Conservation (phyloP, 2,797 vertebrate genomes). For the Peromyscus aztecus region DNA sequence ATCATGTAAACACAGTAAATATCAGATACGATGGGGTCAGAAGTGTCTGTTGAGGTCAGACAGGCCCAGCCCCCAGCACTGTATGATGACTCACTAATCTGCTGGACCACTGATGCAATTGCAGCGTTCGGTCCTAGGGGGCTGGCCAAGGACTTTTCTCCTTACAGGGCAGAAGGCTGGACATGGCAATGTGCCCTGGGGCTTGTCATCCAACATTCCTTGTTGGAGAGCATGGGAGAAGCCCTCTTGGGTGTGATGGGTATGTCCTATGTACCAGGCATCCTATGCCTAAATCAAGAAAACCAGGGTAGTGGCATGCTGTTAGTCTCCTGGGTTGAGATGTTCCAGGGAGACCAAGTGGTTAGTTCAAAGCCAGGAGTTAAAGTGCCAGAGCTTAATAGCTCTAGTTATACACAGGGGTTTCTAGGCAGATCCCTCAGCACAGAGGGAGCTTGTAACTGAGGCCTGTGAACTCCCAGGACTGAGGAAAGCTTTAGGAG, state of each 20-base stretch:
- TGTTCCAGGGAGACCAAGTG: background rate
- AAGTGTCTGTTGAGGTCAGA: background rate
- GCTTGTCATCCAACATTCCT: background rate
- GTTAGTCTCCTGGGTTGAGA: no score
- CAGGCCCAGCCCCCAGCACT: background rate
- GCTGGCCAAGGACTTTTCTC: background rate
- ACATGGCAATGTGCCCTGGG: no score
- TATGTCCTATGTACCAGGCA: background rate
- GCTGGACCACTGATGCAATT: background rate
- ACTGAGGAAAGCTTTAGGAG: background rate
- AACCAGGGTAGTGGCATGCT: no score
- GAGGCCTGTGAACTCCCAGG: background rate
- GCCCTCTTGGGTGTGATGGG: background rate
- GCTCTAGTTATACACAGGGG: background rate
- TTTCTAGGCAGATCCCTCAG: background rate
- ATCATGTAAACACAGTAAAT: background rate
- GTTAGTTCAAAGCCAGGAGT: background rate
- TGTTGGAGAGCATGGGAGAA: background rate
- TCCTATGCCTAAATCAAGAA: slow-evolving; percentile 4
- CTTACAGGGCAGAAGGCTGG: background rate
- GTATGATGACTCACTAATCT: background rate
- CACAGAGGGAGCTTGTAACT: background rate
- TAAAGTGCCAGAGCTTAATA: background rate
- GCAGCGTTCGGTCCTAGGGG: accelerated
- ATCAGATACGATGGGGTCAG: background rate